Evolutionary conservation across 2,113 vertebrate genomes (phyloP).

Genomic region (Bothrops jararaca): DNA sequence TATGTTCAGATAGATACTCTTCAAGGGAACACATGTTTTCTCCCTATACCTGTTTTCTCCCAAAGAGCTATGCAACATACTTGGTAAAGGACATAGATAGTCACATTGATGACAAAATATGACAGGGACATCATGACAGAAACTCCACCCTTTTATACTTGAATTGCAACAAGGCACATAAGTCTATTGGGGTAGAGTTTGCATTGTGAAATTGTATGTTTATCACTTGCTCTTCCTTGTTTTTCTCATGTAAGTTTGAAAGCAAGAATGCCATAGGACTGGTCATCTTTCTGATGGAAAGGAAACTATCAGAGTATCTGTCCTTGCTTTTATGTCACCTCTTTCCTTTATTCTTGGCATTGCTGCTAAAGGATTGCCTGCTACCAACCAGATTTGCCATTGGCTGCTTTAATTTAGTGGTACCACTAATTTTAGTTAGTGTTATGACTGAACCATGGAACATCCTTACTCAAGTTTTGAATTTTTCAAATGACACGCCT

Average conservation of each 20-base stretch:
- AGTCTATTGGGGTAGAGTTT: neutral
- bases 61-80: neutral
- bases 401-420: neutral
- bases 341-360: neutral
- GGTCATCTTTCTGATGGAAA: neutral
- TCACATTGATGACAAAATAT: neutral
- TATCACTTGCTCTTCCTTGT: neutral
- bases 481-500: neutral
- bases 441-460: neutral
- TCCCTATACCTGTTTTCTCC: neutral
- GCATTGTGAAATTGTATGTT: neutral
- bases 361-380: neutral
- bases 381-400: neutral
- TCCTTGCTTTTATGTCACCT: neutral
- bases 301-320: neutral
- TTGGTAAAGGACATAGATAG: neutral
- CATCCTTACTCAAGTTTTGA: neutral
- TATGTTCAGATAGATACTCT: neutral
- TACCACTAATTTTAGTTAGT: neutral
- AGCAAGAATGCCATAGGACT: neutral
- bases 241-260: neutral
- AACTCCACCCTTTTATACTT: neutral
- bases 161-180: neutral
- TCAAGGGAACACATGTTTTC: neutral
- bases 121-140: neutral